A percentile compares a stretch with the other conserved stretches of the same genome.
These are phyloP conservation scores for Aotus griseimembra DNA, from an alignment of 2,797 vertebrate genomes.

Conservation along the genomic window DNA sequence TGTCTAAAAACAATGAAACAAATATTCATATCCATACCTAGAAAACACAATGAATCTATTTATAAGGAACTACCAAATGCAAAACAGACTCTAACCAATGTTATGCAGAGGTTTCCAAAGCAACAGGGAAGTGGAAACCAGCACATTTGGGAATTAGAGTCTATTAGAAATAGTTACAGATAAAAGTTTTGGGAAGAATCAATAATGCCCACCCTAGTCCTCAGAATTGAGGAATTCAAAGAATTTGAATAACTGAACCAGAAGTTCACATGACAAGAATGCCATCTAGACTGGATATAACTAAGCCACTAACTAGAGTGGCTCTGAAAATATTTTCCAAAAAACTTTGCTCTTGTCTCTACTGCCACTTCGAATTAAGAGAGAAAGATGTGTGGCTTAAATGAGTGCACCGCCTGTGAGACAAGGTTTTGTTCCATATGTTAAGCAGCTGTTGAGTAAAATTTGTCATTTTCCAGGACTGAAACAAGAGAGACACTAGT, in stretches of 20 bases:
- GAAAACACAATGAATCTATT: constrained; percentile 6
- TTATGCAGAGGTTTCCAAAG: constrained; percentile 38
- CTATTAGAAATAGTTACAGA: constrained; percentile 43
- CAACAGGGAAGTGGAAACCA: constrained; percentile 46
- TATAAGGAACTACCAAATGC: constrained; percentile 33
- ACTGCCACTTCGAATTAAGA: not conserved
- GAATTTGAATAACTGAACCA: constrained; percentile 6
- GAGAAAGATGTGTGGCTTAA: constrained; percentile 25
- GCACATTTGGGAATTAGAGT: not conserved
- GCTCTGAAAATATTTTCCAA: constrained; percentile 19
- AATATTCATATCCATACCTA: not conserved
- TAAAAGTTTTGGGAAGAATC: constrained; percentile 46
- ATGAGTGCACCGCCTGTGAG: not conserved
- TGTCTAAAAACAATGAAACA: constrained; percentile 33
- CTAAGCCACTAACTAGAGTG: not conserved
- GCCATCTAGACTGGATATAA: not conserved
- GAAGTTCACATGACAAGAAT: constrained; percentile 10
- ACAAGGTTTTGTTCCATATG: constrained; percentile 36
- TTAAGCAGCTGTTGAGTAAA: constrained; percentile 8
- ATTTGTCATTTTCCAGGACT: not conserved
- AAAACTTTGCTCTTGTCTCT: constrained; percentile 28
- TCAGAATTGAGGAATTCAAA: constrained; percentile 30
- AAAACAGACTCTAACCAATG: constrained; percentile 28
- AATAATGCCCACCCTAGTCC: not conserved
- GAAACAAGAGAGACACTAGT: not conserved